Evolutionary conservation across 1,140 invertebrate species (phyloP).

Genomic region (Dendroctonus valens): DNA sequence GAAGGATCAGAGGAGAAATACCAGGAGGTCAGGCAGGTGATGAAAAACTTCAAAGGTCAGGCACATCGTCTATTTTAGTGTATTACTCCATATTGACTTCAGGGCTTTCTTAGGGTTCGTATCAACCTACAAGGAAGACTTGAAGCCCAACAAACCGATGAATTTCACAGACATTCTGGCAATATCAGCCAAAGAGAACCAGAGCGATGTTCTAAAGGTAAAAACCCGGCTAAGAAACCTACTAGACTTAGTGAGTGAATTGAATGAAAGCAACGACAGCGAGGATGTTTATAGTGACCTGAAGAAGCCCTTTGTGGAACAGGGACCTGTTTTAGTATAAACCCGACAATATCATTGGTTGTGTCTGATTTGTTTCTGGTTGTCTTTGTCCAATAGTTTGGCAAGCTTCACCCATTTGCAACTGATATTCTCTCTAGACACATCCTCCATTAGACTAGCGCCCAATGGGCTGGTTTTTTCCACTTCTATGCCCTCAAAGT

Average conservation of each 20-base stretch:
- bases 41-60: constrained; percentile 59
- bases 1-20: constrained; percentile 60
- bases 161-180: constrained; percentile 70
- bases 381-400: constrained; percentile 8
- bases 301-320: constrained; percentile 45
- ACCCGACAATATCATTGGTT: not conserved
- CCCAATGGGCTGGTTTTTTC: constrained; percentile 55
- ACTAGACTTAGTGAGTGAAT: constrained; percentile 56
- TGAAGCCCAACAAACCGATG: constrained; percentile 65
- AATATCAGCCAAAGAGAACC: constrained; percentile 60
- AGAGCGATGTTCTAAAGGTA: constrained; percentile 54
- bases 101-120: constrained; percentile 48
- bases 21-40: constrained; percentile 56
- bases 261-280: constrained; percentile 47
- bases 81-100: not conserved
- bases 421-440: constrained; percentile 57
- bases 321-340: constrained; percentile 45
- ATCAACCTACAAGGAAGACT: constrained; percentile 60
- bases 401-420: constrained; percentile 56
- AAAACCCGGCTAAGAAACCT: constrained; percentile 58
- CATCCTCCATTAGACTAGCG: constrained; percentile 55
- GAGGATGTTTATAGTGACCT: constrained; percentile 40
- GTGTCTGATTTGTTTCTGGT: constrained; percentile 3
- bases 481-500: constrained; percentile 55
- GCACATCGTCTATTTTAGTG: constrained; percentile 3